These are phyloP conservation scores for Holocentrus rufus DNA, from an alignment of 2,797 vertebrate species.

Conservation along the genomic window DNA sequence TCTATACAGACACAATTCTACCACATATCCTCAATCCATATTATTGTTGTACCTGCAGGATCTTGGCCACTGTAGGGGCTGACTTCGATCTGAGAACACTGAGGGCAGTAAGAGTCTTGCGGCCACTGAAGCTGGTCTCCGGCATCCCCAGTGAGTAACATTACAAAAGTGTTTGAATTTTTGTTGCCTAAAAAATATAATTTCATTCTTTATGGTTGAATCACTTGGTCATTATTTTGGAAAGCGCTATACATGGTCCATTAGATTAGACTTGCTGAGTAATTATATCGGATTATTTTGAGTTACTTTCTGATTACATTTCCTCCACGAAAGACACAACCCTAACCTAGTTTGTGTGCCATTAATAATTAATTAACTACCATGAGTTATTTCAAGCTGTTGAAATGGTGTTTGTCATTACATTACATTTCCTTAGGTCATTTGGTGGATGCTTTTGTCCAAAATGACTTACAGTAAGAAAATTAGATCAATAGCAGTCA, in stretches of 20 bases:
- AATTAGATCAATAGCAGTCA: too few species aligned
- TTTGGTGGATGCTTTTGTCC: too few species aligned
- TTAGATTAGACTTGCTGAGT: too few species aligned
- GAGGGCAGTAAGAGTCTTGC: slow-evolving; percentile 92
- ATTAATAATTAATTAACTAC: background rate
- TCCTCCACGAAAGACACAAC: too few species aligned
- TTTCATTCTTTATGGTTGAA: too few species aligned
- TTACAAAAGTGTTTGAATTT: background rate
- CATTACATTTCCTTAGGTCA: too few species aligned
- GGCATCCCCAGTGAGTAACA: slow-evolving; percentile 94
- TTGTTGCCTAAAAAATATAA: background rate
- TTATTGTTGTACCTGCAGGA: slow-evolving; percentile 79
- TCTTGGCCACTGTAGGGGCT: slow-evolving; percentile 91
- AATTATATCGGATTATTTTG: too few species aligned
- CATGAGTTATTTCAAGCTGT: background rate
- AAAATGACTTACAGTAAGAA: too few species aligned
- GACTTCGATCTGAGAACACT: slow-evolving; percentile 94
- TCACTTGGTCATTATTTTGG: too few species aligned
- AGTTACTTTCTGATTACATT: too few species aligned
- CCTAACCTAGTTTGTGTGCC: too few species aligned
- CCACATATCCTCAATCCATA: background rate
- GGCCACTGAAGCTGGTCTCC: slow-evolving; percentile 94
- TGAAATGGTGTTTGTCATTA: background rate
- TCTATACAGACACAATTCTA: background rate
- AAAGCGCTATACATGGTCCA: too few species aligned